phyloP scores from a whole-genome alignment of 2,113 vertebrate species.

The Xiphophorus hellerii region DNA sequence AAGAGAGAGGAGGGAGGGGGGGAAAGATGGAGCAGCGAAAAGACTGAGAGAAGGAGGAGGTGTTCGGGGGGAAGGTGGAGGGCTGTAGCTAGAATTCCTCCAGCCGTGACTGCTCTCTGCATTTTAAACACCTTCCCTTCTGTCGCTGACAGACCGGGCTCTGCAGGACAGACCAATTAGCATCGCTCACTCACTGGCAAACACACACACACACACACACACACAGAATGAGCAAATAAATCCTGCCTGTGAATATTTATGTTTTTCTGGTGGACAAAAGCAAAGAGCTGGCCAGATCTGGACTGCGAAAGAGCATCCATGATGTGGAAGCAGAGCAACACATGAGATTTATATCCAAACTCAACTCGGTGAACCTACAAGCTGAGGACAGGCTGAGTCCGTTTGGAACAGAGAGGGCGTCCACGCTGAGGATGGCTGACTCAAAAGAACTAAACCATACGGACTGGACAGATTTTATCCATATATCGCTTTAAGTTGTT shows the following conservation, averaged over 20 bases:
- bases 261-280: background rate
- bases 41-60: background rate
- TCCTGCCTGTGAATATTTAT: slow-evolving; percentile 34
- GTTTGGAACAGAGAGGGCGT: background rate
- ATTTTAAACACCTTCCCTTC: slow-evolving; percentile 77
- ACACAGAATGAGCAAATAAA: slow-evolving; percentile 47
- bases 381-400: no score
- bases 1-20: background rate
- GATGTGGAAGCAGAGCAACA: background rate
- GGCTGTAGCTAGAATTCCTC: slow-evolving; percentile 61
- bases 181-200: slow-evolving; percentile 32
- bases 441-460: background rate
- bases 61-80: background rate
- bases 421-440: background rate
- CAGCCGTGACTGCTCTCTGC: slow-evolving; percentile 73
- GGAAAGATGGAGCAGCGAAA: background rate
- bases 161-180: slow-evolving; percentile 62
- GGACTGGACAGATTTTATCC: background rate
- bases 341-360: background rate
- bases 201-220: slow-evolving; percentile 34
- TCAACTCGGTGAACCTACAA: background rate
- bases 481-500: background rate
- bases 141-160: slow-evolving; percentile 50
- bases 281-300: background rate
- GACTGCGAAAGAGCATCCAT: background rate